Base-by-base conservation (phyloP, 2,113 vertebrate species). In the Vireo altiloquus region DNA sequence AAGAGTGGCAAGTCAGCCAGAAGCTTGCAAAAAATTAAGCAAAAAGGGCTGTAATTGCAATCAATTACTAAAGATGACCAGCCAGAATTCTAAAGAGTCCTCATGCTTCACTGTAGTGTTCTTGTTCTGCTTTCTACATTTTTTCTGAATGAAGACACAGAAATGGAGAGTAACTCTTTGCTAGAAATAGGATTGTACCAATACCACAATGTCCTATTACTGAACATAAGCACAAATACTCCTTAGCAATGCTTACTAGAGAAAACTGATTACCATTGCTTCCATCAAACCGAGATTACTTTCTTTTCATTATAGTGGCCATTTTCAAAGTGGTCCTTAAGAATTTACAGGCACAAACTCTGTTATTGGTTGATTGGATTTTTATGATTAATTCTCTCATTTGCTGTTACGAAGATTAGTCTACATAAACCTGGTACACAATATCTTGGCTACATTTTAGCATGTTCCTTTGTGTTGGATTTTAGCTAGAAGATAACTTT, bases 321-420 rank as follows among this genome's bases (percentile, higher is more conserved):
- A 86, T 90, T 96, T 96, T 66, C 78, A 90, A 89, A 91, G 78
- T 44, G 69, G 40, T 88, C 70, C 47, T 86, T 57, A 72, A 59
- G 70, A 75, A 54, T 60, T 94, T 96, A 96, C 30, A 90, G 61
- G 53, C 76, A 96, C 40, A 85, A 90, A 92, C n/a, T 74, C 54
- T 2, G 24, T 82, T 92, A 88, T 46, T 88, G 77, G 60, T 63
- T 82, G 87, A 92, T 50, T 74, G 68, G 59, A 87, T 53, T 95
- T 90, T 82, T 88, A 87, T 79, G 23, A 79, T 49, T 89, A 54
- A 92, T 92, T 89, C 88, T 35, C 40, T 63, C 35, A 54, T 82
- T 81, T 75, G n/a, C 16, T 57, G 22, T 84, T 92, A 95, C 35
- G 84, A 93, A 92, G 70, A 93, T 61, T 65, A 89, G 79, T 89